Percentiles rank a stretch among this genome's conserved stretches.
Conservation (phyloP, 1,140 invertebrate species). For the Diachasma alloeum region DNA sequence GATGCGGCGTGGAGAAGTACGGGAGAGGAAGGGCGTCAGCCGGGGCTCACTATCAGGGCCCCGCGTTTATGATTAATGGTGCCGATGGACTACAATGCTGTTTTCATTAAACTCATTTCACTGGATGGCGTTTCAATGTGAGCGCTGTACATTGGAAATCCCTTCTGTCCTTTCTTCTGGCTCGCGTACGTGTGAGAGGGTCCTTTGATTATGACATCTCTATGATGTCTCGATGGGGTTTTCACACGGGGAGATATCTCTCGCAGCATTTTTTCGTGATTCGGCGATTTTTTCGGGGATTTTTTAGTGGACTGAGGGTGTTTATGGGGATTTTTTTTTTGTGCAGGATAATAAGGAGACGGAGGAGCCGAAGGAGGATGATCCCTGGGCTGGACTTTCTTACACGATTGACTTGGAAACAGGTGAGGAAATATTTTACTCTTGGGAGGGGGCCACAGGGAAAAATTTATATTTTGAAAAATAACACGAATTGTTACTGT, state of each 20-base stretch:
- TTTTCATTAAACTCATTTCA: conserved; percentile 67
- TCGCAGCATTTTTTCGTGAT: not conserved
- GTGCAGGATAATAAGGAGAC: conserved; percentile 50
- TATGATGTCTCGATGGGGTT: conserved; percentile 40
- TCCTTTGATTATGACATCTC: conserved; percentile 60
- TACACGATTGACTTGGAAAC: conserved; percentile 90
- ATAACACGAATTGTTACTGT: no score
- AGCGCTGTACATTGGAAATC: not conserved
- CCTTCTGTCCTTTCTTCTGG: conserved; percentile 11
- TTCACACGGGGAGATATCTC: not conserved
- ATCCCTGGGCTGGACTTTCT: conserved; percentile 79
- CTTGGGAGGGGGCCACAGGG: not conserved
- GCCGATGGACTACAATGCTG: conserved; percentile 55
- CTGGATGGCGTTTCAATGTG: conserved; percentile 39
- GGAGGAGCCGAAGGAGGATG: conserved; percentile 51
- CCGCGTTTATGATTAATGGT: conserved; percentile 61
- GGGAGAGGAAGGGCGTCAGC: conserved; percentile 27
- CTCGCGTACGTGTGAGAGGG: not conserved
- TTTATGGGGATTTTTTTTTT: not conserved
- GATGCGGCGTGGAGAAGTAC: conserved; percentile 34
- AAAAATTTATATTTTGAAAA: no score
- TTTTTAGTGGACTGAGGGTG: not conserved
- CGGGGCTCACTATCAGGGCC: conserved; percentile 60
- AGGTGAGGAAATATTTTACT: conserved; percentile 68
- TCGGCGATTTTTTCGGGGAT: not conserved